Base-by-base conservation (phyloP, 2,113 vertebrate genomes). In the Brevimyrus niger region DNA sequence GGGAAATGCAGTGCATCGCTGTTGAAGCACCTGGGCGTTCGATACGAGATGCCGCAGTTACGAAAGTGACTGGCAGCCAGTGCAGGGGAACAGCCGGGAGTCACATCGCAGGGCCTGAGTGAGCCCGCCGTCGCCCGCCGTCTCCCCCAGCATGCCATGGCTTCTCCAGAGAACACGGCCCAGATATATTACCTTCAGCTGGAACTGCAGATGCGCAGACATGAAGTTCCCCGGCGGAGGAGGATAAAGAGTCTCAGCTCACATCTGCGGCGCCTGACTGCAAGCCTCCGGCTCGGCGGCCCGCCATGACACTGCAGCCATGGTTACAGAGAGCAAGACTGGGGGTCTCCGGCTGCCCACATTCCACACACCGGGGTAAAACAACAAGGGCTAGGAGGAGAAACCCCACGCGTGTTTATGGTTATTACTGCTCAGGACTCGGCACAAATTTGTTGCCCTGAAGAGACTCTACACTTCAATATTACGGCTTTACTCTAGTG, bases 291-390 rank as follows among this genome's bases (percentile, higher is more conserved):
- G 13, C 19, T n/a, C 46, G 87, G 61, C 13, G 6, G 27, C 44
- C 42, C n/a, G 87, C 58, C 44, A 65, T 88, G 31, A 27, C 27
- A 11, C 47, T 50, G 87, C 87, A 80, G 87, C 87, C 87, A 88
- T 88, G 87, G 87, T 88, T 76, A 88, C 87, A 3, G 7, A 10
- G 7, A 76, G 61, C 69, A 27, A 44, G 55, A 44, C 87, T n/a
- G 17, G 31, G 11, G 61, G 19, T 69, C 87, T 51, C n/a, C n/a
- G 23, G 86, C 38, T 50, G 83, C 48, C 65, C 46, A n/a, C 13
- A n/a, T 48, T 88, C 87, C 58, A 19, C 44, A 1, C 83, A n/a
- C 83, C 3, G 13, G 19, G 44, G n/a, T 86, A 50, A 31, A 50
- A 86, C 50, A 86, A 50, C 23, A 48, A 17, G 19, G 46, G 23